Evolutionary conservation across 2,113 vertebrate genomes (phyloP), one percentile per base, ranked within the genome.

Genomic region (Nyctibius bracteatus): DNA sequence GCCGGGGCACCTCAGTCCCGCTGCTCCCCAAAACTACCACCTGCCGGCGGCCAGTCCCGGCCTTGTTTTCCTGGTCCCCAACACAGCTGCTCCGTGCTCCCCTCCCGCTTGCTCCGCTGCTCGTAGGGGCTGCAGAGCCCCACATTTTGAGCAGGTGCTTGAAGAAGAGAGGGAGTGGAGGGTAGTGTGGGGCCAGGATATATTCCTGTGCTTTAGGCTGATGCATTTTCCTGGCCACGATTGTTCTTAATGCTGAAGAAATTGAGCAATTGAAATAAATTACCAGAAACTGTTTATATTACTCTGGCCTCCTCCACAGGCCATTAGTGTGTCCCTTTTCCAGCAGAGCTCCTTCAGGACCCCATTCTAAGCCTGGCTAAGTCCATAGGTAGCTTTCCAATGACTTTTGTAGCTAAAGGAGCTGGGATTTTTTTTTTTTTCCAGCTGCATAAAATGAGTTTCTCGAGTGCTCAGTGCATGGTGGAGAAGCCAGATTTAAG

Each of bases 1-100:
- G 3, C 52, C 1, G 0, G 8, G 81, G 14, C 8, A 35, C 5
- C 71, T 57, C 43, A 1, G 6, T 22, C 7, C 41, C 1, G 0
- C 54, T 17, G 73, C 65, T 65, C 59, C 80, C 85, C 88, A 7
- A 3, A 46, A 5, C 44, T 1, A 8, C 19, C 3, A 3, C 13
- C 25, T 31, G 67, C 21, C 4, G 28, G 52, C 20, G 28, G 37
- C 43, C 30, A 2, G 5, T 14, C 8, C 41, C 67, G 3, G 52
- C 6, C 10, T 62, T 1, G 4, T 62, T 57, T 17, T 37, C 82
- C 62, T 14, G 19, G 28, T n/a, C 47, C 52, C 25, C 49, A 4
- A 1, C 9, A 2, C 2, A 5, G 65, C 55, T 20, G 21, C 6
- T 46, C 68, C 55, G 47, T 58, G 22, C 65, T 92, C 51, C 74